These are phyloP conservation scores for Macrophya alboannulata DNA, from an alignment of 2,888 invertebrate species.

Conservation along the genomic window DNA sequence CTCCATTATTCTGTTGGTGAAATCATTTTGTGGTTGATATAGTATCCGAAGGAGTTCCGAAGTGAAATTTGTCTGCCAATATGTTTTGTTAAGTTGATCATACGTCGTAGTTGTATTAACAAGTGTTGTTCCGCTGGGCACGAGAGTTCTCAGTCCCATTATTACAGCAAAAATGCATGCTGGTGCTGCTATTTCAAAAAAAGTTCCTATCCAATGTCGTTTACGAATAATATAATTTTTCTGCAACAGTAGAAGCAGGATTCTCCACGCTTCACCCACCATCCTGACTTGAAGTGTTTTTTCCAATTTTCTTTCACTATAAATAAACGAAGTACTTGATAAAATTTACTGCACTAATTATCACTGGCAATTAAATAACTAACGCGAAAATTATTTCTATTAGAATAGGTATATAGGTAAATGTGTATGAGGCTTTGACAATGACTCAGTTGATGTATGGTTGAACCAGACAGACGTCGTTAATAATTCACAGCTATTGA, in stretches of 20 bases:
- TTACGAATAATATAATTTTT: slow-evolving; percentile 75
- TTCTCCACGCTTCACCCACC: slow-evolving; percentile 64
- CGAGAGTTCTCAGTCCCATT: slow-evolving; percentile 71
- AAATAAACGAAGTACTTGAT: background rate
- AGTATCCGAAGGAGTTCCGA: slow-evolving; percentile 60
- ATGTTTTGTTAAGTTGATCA: slow-evolving; percentile 59
- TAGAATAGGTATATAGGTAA: no score
- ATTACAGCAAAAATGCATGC: slow-evolving; percentile 71
- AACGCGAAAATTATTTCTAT: background rate
- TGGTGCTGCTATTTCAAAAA: slow-evolving; percentile 73
- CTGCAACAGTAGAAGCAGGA: slow-evolving; percentile 71
- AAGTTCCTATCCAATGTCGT: slow-evolving; percentile 73
- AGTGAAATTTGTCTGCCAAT: background rate
- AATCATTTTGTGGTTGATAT: slow-evolving; percentile 70
- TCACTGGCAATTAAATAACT: background rate
- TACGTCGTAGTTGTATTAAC: slow-evolving; percentile 68
- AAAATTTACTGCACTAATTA: background rate
- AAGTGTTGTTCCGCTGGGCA: slow-evolving; percentile 63
- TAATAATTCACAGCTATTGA: slow-evolving; percentile 46
- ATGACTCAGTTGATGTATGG: slow-evolving; percentile 26
- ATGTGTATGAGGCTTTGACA: background rate
- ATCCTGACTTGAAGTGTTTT: slow-evolving; percentile 55
- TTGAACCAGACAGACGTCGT: background rate
- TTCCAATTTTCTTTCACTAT: background rate
- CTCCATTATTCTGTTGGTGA: slow-evolving; percentile 69